Evolutionary conservation across 2,113 vertebrate genomes (phyloP).

Genomic region (Microcebus ravelobensis): DNA sequence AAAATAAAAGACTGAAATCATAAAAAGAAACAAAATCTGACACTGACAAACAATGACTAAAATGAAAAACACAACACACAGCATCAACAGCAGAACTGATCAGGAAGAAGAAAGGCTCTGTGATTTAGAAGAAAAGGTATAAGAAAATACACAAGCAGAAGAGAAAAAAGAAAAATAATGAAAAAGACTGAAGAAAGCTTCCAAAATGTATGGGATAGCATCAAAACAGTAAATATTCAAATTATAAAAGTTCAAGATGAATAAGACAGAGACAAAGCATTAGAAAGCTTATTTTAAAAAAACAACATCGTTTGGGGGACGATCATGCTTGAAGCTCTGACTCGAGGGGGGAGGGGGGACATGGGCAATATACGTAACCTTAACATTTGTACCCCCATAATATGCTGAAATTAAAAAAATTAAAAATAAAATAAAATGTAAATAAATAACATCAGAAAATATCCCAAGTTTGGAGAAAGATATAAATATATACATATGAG

Average conservation of each 20-base stretch:
- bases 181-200: neutral
- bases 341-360: too few relatives aligned
- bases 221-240: neutral
- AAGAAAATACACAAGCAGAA: neutral
- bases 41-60: neutral
- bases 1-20: neutral
- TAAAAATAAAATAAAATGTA: too few relatives aligned
- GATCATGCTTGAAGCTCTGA: too few relatives aligned
- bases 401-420: too few relatives aligned
- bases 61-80: neutral
- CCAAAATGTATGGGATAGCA: neutral
- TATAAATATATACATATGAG: neutral
- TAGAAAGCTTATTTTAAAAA: neutral
- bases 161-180: neutral
- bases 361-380: too few relatives aligned
- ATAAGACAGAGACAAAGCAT: neutral
- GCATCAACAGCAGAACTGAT: neutral
- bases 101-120: neutral
- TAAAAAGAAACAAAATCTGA: neutral
- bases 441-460: neutral
- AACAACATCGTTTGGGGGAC: too few relatives aligned
- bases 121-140: neutral
- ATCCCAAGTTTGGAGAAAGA: neutral
- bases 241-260: neutral
- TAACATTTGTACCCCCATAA: too few relatives aligned